phyloP scores from a whole-genome alignment of 2,113 vertebrate species.

The Catharus minimus region DNA sequence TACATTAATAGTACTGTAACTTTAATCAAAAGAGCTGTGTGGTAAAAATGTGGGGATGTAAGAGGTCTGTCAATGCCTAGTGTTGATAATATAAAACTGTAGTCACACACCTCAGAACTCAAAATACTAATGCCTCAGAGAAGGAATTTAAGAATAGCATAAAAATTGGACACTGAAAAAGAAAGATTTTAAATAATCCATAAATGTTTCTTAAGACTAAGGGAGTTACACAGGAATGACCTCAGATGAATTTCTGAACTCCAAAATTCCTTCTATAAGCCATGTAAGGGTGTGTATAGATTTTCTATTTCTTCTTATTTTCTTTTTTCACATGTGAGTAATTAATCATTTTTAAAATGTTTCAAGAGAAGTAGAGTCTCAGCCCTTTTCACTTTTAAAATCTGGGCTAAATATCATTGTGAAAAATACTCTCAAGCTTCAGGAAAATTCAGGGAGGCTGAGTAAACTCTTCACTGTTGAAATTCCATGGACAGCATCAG shows the following conservation, averaged over 20 bases:
- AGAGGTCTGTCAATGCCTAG: neutral
- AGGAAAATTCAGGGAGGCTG: neutral
- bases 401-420: neutral
- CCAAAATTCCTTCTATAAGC: neutral
- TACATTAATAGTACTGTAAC: neutral
- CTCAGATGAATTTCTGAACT: neutral
- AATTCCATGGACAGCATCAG: neutral
- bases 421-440: neutral
- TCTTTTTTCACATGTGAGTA: neutral
- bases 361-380: neutral
- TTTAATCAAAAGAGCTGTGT: neutral
- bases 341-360: neutral
- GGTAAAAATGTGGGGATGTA: neutral
- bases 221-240: neutral
- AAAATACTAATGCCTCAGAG: neutral
- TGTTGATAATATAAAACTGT: neutral
- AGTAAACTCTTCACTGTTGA: neutral
- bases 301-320: neutral
- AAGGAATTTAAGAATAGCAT: neutral
- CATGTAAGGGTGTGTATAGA: neutral
- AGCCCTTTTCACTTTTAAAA: neutral
- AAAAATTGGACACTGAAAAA: neutral
- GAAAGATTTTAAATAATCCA: neutral
- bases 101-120: neutral
- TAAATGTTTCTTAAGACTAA: neutral